Conservation (phyloP, 2,888 invertebrate species). For the Imbricaverruca yamaguchii region DNA sequence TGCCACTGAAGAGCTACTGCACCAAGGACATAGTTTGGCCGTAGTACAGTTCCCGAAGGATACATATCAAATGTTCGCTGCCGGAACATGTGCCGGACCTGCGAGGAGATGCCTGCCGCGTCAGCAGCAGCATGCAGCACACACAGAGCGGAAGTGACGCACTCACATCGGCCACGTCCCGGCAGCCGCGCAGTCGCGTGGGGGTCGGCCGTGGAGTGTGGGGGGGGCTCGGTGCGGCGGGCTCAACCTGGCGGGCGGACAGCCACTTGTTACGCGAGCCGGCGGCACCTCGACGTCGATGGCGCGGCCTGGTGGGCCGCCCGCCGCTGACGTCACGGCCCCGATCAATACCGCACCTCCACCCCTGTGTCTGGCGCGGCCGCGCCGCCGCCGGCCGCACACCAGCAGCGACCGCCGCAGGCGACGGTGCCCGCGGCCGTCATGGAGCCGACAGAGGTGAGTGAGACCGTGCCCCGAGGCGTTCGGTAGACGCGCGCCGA, state of each 20-base stretch:
- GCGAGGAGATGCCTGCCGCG: too few species aligned
- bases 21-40: too few species aligned
- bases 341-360: constrained; percentile 22
- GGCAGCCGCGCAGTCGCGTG: neutral
- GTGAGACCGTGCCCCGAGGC: neutral
- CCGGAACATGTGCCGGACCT: too few species aligned
- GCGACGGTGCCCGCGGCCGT: neutral
- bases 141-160: too few species aligned
- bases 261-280: constrained; percentile 4
- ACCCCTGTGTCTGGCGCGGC: constrained; percentile 19
- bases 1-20: too few species aligned
- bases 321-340: constrained; percentile 12
- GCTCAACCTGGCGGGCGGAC: neutral
- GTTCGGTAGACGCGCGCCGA: neutral
- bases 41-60: too few species aligned
- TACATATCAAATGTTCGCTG: too few species aligned
- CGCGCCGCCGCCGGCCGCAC: neutral
- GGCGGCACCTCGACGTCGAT: neutral
- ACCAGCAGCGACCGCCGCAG: neutral
- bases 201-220: too few species aligned
- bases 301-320: neutral
- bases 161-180: neutral
- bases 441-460: neutral
- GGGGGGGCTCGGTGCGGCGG: too few species aligned
- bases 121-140: too few species aligned